Conservation (phyloP, 2,797 vertebrate species). For the Bradypus variegatus region DNA sequence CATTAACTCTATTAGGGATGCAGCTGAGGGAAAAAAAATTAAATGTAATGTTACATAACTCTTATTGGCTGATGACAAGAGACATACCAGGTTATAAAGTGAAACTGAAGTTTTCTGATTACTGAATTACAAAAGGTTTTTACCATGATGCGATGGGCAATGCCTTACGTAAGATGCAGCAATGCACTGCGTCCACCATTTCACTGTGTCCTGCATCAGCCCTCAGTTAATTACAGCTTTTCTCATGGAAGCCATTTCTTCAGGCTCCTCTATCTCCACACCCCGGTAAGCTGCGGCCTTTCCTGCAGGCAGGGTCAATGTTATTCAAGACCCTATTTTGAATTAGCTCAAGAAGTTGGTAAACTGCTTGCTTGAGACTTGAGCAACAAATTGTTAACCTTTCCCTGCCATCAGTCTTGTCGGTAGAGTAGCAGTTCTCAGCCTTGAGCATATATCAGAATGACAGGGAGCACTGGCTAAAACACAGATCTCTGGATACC, state of each 20-base stretch:
- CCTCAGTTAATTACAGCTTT: too few relatives aligned
- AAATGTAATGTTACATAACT: fast-evolving
- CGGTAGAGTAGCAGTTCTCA: not conserved
- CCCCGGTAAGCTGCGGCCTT: too few relatives aligned
- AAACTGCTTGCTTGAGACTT: not conserved
- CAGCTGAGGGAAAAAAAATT: not conserved
- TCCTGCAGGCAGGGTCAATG: too few relatives aligned
- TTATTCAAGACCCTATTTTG: not conserved
- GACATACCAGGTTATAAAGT: not conserved
- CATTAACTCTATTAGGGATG: not conserved
- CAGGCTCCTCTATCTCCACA: too few relatives aligned
- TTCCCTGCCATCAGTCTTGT: not conserved
- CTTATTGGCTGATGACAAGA: not conserved
- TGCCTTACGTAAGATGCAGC: not conserved
- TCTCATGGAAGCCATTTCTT: too few relatives aligned
- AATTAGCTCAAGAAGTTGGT: not conserved
- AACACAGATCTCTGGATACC: too few relatives aligned
- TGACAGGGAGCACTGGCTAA: too few relatives aligned
- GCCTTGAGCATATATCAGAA: not conserved
- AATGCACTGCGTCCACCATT: too few relatives aligned
- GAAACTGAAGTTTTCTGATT: not conserved
- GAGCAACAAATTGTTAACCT: too few relatives aligned
- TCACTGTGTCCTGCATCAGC: too few relatives aligned
- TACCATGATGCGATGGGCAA: not conserved
- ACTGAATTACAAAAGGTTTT: not conserved